Evolutionary conservation across 1,140 invertebrate genomes (phyloP).

Genomic region (Pachyrhynchus sulphureomaculatus): DNA sequence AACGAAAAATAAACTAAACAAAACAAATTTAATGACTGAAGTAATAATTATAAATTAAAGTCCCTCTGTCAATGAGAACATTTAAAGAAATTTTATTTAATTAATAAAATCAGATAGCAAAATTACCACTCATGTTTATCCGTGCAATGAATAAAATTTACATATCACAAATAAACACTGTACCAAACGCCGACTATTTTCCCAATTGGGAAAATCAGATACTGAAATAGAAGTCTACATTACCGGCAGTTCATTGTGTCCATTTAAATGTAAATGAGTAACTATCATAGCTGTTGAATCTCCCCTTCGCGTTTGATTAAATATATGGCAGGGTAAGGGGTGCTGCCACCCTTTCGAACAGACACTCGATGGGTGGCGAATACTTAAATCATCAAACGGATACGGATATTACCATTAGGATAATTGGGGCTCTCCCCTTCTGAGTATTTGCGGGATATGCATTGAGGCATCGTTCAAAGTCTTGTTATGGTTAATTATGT

Average conservation of each 20-base stretch:
- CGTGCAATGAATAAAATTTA: constrained; percentile 20
- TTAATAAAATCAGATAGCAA: constrained; percentile 12
- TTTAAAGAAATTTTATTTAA: constrained; percentile 13
- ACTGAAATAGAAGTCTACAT: constrained; percentile 17
- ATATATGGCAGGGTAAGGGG: constrained; percentile 34
- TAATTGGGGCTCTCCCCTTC: constrained; percentile 33
- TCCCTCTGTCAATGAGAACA: neutral
- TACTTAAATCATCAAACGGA: constrained; percentile 42
- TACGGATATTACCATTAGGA: constrained; percentile 45
- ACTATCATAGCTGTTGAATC: constrained; percentile 2
- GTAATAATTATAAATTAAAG: no score
- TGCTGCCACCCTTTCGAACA: constrained; percentile 26
- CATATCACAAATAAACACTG: constrained; percentile 22
- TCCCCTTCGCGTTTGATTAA: constrained; percentile 39
- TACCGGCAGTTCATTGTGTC: constrained; percentile 18
- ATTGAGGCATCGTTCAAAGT: constrained; percentile 17
- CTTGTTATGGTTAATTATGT: constrained; percentile 28
- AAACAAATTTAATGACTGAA: no score
- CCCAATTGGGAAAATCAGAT: constrained; percentile 26
- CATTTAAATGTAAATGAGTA: constrained; percentile 22
- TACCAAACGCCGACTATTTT: neutral
- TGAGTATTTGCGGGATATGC: constrained; percentile 32
- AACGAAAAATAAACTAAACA: no score
- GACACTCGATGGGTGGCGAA: constrained; percentile 33
- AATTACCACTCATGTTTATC: constrained; percentile 12